Evolutionary conservation across 2,113 vertebrate species (phyloP).

Genomic region (Ginglymostoma cirratum): DNA sequence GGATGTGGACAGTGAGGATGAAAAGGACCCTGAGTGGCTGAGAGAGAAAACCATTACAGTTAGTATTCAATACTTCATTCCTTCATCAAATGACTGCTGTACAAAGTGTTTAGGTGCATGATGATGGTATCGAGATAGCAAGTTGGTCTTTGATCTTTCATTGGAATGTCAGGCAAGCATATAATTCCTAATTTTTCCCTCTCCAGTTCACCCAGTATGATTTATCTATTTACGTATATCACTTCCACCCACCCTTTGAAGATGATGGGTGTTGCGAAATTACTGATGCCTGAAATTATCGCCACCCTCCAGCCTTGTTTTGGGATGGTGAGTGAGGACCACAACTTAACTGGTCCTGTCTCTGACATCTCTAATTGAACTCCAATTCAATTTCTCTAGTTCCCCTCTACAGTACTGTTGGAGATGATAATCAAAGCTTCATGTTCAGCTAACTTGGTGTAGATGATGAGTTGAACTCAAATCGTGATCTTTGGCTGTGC

Average conservation of each 20-base stretch:
- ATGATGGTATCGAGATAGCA: background rate
- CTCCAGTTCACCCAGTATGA: background rate
- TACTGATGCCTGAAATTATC: background rate
- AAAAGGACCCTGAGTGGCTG: conserved; percentile 92
- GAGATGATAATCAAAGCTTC: background rate
- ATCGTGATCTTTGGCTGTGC: background rate
- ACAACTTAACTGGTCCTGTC: background rate
- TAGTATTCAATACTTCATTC: conserved; percentile 43
- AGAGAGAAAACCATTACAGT: conserved; percentile 94
- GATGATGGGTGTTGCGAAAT: background rate
- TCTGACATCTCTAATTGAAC: too few relatives aligned
- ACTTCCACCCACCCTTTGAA: background rate
- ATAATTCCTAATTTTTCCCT: background rate
- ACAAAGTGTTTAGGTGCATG: background rate
- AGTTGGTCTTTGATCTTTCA: background rate
- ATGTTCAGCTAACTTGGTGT: background rate
- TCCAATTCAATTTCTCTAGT: background rate
- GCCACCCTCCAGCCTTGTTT: background rate
- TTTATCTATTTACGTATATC: background rate
- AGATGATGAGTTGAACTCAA: background rate
- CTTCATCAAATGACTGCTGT: background rate
- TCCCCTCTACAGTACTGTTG: background rate
- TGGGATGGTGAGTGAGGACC: background rate
- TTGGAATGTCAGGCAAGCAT: background rate
- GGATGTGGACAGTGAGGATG: conserved; percentile 95